A percentile compares a stretch with the other conserved stretches of the same genome.
Conservation (phyloP, 2,888 invertebrate genomes). For the Clusia tigrina region DNA sequence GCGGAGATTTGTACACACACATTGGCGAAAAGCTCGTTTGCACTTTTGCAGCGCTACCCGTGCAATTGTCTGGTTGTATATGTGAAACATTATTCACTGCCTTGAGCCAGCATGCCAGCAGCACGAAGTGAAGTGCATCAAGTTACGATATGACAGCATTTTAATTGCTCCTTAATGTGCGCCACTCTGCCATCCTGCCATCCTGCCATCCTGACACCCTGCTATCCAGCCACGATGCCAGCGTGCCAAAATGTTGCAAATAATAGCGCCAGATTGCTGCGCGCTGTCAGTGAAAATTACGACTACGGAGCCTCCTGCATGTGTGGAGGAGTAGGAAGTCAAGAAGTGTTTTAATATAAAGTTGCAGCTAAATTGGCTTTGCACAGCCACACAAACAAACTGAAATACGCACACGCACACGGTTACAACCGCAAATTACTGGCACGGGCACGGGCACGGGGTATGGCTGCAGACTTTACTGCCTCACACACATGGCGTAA, state of each 20-base stretch:
- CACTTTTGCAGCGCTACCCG: background rate
- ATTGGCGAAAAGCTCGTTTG: background rate
- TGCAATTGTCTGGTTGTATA: background rate
- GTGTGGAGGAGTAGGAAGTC: too few species aligned
- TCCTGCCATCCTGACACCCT: too few species aligned
- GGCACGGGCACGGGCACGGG: too few species aligned
- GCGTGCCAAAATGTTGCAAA: background rate
- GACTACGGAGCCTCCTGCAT: too few species aligned
- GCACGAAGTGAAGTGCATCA: constrained; percentile 3
- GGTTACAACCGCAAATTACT: too few species aligned
- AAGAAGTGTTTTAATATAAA: background rate
- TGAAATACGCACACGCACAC: too few species aligned
- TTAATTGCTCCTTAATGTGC: constrained; percentile 21
- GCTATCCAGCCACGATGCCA: too few species aligned
- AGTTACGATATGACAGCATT: constrained; percentile 18
- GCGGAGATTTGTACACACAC: too few species aligned
- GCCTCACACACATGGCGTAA: too few species aligned
- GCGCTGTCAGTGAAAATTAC: background rate
- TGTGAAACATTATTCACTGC: background rate
- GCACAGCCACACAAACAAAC: background rate
- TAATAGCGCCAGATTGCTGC: background rate
- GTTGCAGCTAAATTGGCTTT: background rate
- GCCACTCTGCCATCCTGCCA: background rate
- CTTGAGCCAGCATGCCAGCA: background rate
- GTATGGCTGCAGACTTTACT: too few species aligned